Conservation (phyloP, 92 coral and sea anemone genomes). For the Siderastrea siderea region DNA sequence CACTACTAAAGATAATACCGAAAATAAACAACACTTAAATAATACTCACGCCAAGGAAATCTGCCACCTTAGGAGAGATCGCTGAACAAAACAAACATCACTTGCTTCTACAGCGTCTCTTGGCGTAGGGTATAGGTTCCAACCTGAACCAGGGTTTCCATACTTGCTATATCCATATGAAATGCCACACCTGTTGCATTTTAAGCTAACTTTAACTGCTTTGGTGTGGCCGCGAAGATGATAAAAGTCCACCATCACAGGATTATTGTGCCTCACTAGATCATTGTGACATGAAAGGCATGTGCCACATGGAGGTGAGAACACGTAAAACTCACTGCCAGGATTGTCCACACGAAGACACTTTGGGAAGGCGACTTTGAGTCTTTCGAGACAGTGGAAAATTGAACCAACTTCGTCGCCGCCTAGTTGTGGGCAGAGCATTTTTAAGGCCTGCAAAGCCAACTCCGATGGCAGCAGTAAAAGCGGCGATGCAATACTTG, state of each 20-base stretch:
- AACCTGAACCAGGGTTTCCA: constrained; percentile 1
- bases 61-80: constrained; percentile 11
- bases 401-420: neutral
- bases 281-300: neutral
- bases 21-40: neutral
- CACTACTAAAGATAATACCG: no score
- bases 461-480: neutral
- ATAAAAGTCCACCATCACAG: neutral
- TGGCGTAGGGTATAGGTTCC: constrained; percentile 4
- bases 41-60: constrained; percentile 39
- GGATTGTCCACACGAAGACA: neutral
- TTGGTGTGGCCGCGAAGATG: neutral
- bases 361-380: no score
- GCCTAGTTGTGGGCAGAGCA: neutral
- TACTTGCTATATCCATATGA: constrained; percentile 8
- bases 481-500: neutral
- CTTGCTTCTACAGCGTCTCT: constrained; percentile 19
- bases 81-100: constrained; percentile 37
- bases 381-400: neutral
- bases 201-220: constrained; percentile 9
- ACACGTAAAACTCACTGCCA: neutral
- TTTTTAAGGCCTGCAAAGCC: neutral
- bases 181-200: constrained; percentile 9
- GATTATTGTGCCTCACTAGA: constrained; percentile 16
- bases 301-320: constrained; percentile 3